Percentiles rank a stretch among this genome's conserved stretches.
phyloP scores from a whole-genome alignment of 2,797 vertebrate genomes.

The Amblyopsis hoosieri region DNA sequence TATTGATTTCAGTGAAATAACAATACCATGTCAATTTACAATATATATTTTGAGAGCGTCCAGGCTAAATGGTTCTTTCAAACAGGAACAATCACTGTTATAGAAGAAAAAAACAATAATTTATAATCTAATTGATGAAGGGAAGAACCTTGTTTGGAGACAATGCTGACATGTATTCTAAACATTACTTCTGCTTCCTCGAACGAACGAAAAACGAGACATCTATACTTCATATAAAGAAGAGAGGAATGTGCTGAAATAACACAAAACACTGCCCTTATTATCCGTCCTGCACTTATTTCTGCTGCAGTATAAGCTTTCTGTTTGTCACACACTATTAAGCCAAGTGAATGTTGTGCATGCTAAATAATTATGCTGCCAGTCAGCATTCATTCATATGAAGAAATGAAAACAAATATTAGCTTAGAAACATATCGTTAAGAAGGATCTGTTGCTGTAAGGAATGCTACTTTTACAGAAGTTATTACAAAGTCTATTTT shows the following conservation, averaged over 20 bases:
- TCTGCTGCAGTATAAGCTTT: constrained; percentile 38
- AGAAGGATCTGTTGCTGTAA: background rate
- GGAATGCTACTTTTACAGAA: background rate
- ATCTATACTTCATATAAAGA: constrained; percentile 74
- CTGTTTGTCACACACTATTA: constrained; percentile 59
- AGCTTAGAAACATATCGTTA: constrained; percentile 10
- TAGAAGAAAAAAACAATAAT: too few species aligned
- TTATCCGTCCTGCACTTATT: constrained; percentile 52
- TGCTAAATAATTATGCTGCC: constrained; percentile 52
- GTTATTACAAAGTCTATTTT: background rate
- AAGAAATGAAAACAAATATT: constrained; percentile 44
- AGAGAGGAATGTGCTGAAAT: constrained; percentile 61
- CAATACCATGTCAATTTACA: background rate
- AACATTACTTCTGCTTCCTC: constrained; percentile 55
- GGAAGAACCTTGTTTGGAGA: too few species aligned
- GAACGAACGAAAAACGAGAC: constrained; percentile 31
- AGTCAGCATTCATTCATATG: constrained; percentile 24
- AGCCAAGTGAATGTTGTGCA: constrained; percentile 30
- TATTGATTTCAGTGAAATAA: background rate
- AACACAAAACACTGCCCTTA: constrained; percentile 48
- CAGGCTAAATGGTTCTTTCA: constrained; percentile 21
- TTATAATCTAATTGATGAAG: too few species aligned
- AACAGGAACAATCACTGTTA: constrained; percentile 2
- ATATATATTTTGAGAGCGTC: background rate
- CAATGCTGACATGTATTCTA: constrained; percentile 16